Evolutionary conservation across 2,113 vertebrate species (phyloP), one percentile per base, ranked within the genome.

Genomic region (Prunella fulvescens): DNA sequence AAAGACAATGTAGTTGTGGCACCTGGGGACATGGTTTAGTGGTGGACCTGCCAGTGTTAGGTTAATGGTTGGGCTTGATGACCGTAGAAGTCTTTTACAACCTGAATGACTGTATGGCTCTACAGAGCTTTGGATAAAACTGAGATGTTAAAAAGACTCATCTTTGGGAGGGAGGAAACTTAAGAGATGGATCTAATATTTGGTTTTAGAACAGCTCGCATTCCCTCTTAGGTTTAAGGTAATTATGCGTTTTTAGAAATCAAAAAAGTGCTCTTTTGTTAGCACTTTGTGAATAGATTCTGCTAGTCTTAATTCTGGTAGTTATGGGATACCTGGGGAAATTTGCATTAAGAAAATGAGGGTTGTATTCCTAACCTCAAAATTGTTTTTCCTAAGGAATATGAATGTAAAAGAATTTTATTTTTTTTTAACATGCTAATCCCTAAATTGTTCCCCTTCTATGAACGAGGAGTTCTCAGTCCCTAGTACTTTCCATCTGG

Each of bases 351-450:
- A 20, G 16, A 85, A 80, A 37, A 8, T 9, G 26, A 61, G 14
- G 14, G 10, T 40, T 57, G 2, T 60, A 22, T 67, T 72, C 45
- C 56, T 82, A 81, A 40, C 9, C 11, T 73, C 20, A 90, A 70
- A 80, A 8, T 4, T 56, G 10, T 25, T 95, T 31, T 66, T 14
- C 8, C 11, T 17, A 33, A 26, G 11, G 25, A 69, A 65, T 57
- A 33, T 14, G 44, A 64, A 47, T 0, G 0, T 23, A 23, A 60
- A 37, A 61, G 10, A 3, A 11, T 51, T 64, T 9, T 3, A 12
- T 1, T 6, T 9, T 22, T 20, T 61, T 73, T 60, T 44, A 45
- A 65, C 7, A 1, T 29, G 2, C 47, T 14, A 14, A 6, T 24
- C 7, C 17, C 4, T 72, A n/a, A 64, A 28, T 25, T 71, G 16